Conservation (phyloP, 2,113 vertebrate species). For the Brachionichthys hirsutus region DNA sequence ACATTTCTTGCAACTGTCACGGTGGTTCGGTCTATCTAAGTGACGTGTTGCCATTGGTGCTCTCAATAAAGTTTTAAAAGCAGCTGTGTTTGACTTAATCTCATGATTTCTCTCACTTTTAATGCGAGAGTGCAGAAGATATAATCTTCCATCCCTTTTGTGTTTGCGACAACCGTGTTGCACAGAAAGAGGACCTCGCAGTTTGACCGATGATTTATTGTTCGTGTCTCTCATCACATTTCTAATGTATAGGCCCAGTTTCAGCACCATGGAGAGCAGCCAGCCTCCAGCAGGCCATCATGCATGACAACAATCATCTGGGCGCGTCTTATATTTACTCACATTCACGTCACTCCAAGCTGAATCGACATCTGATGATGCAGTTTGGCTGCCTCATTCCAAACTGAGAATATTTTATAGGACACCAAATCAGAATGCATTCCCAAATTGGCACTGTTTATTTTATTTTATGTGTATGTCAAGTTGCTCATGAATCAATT, state of each 20-base stretch:
- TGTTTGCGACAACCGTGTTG: too few species aligned
- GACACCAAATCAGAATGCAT: neutral
- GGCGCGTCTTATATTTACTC: too few species aligned
- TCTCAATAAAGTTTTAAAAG: fast-evolving
- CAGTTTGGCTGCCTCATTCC: too few species aligned
- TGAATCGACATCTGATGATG: too few species aligned
- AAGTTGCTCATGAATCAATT: slow-evolving; percentile 3
- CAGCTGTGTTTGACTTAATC: neutral
- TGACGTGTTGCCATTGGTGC: neutral
- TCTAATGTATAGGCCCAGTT: slow-evolving; percentile 18
- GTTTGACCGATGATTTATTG: too few species aligned
- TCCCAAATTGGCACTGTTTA: neutral
- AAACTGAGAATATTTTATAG: neutral
- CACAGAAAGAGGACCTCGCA: too few species aligned
- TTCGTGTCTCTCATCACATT: neutral
- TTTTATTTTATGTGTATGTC: slow-evolving; percentile 4
- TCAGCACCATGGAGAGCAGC: slow-evolving; percentile 77
- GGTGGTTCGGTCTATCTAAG: neutral
- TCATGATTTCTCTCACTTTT: neutral
- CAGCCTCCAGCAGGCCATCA: neutral
- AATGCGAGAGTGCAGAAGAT: too few species aligned
- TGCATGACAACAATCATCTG: neutral
- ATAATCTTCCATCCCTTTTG: too few species aligned
- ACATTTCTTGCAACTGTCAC: slow-evolving; percentile 5
- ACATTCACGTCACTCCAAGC: too few species aligned